phyloP scores from a whole-genome alignment of 2,113 vertebrate genomes.

The Rhizomys pruinosus region DNA sequence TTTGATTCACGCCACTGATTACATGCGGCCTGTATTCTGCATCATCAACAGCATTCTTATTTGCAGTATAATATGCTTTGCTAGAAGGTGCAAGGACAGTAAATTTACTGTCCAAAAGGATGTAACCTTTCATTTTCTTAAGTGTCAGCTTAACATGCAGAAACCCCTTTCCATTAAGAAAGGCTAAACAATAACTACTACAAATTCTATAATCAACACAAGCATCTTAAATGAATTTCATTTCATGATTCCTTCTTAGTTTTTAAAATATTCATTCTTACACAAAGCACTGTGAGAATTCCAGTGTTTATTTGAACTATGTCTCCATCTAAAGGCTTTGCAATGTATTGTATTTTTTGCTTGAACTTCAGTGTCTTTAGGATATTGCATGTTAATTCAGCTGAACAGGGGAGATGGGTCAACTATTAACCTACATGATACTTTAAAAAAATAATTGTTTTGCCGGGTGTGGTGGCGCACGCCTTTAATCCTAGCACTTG shows the following conservation, averaged over 20 bases:
- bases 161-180: slow-evolving; percentile 75
- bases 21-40: slow-evolving; percentile 74
- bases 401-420: background rate
- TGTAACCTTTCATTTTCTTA: slow-evolving; percentile 78
- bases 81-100: slow-evolving; percentile 69
- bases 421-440: background rate
- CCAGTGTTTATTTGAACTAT: slow-evolving; percentile 91
- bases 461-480: too few species aligned
- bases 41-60: slow-evolving; percentile 82
- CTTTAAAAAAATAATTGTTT: slow-evolving; percentile 64
- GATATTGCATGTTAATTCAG: slow-evolving; percentile 55
- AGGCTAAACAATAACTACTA: slow-evolving; percentile 77
- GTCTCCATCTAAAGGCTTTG: slow-evolving; percentile 95
- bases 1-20: slow-evolving; percentile 84
- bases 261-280: slow-evolving; percentile 68
- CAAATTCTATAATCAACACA: slow-evolving; percentile 61
- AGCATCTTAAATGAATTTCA: slow-evolving; percentile 69
- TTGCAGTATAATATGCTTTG: slow-evolving; percentile 79
- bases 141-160: slow-evolving; percentile 74
- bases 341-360: slow-evolving; percentile 74
- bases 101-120: slow-evolving; percentile 78
- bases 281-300: slow-evolving; percentile 74
- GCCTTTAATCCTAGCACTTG: too few species aligned
- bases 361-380: slow-evolving; percentile 49
- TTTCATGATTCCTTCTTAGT: slow-evolving; percentile 70